Evolutionary conservation across 2,888 invertebrate species (phyloP).

Genomic region (Sisyra nigra): DNA sequence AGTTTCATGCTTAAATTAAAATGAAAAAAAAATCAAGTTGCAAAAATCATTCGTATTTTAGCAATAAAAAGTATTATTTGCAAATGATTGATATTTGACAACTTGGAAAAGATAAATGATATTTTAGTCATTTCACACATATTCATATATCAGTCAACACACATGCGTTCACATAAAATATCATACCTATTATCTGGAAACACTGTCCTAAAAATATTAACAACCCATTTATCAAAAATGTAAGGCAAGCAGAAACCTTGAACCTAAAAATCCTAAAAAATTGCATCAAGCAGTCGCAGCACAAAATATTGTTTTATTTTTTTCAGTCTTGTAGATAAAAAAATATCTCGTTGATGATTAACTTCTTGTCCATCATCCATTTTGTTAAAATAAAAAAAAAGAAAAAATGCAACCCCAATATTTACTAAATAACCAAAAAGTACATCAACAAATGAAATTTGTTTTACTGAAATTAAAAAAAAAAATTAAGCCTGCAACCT

Average conservation of each 20-base stretch:
- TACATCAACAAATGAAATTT: too few relatives aligned
- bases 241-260: slow-evolving; percentile 8
- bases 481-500: too few relatives aligned
- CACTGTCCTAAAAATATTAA: slow-evolving; percentile 8
- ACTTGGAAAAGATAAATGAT: slow-evolving; percentile 1
- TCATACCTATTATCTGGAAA: slow-evolving; percentile 9
- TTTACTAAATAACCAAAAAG: too few relatives aligned
- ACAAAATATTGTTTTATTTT: slow-evolving; percentile 1
- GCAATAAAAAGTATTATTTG: background rate
- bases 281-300: slow-evolving; percentile 6
- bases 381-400: too few relatives aligned
- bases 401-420: too few relatives aligned
- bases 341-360: background rate
- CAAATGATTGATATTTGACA: background rate
- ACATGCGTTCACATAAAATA: slow-evolving; percentile 9
- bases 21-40: background rate
- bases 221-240: slow-evolving; percentile 7
- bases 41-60: background rate
- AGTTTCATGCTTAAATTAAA: background rate
- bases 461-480: too few relatives aligned
- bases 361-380: too few relatives aligned
- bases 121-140: slow-evolving; percentile 2
- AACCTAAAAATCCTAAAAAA: slow-evolving; percentile 8
- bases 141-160: background rate
- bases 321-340: background rate